Conservation (phyloP, 2,888 invertebrate species). For the Masnerella sp. region DNA sequence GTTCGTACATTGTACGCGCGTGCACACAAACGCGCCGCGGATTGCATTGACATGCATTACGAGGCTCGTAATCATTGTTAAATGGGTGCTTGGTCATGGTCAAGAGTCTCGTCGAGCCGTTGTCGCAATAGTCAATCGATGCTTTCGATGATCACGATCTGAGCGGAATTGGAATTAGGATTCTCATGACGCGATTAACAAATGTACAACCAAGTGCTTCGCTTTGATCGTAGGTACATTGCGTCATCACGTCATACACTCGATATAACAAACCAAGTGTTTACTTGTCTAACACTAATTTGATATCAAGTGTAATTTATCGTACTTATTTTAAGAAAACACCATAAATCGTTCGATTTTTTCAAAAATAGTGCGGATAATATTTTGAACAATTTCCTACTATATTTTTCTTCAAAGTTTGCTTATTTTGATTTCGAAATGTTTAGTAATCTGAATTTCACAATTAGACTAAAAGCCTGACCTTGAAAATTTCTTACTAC, state of each 20-base stretch:
- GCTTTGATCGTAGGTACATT: slow-evolving; percentile 11
- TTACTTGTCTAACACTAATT: background rate
- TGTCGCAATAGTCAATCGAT: slow-evolving; percentile 52
- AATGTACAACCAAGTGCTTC: slow-evolving; percentile 32
- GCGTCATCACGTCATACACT: slow-evolving; percentile 29
- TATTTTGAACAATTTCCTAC: too few species aligned
- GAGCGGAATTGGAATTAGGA: slow-evolving; percentile 51
- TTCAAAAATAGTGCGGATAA: too few species aligned
- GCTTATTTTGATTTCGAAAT: too few species aligned
- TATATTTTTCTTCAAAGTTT: too few species aligned
- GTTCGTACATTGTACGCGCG: slow-evolving; percentile 21
- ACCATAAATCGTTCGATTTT: too few species aligned
- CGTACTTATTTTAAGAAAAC: too few species aligned
- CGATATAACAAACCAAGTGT: too few species aligned
- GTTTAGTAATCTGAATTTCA: too few species aligned
- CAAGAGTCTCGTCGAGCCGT: slow-evolving; percentile 58
- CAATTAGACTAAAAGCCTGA: too few species aligned
- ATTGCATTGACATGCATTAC: slow-evolving; percentile 54
- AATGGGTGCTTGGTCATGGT: slow-evolving; percentile 64
- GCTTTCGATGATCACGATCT: slow-evolving; percentile 57
- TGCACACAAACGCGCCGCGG: slow-evolving; percentile 17
- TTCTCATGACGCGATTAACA: slow-evolving; percentile 39
- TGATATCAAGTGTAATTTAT: slow-evolving; percentile 4
- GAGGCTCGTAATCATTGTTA: slow-evolving; percentile 55
- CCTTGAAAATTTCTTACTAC: too few species aligned